A percentile compares a stretch with the other conserved stretches of the same genome.
Conservation (phyloP, 2,797 vertebrate species). For the Catamblyrhynchus diadema region DNA sequence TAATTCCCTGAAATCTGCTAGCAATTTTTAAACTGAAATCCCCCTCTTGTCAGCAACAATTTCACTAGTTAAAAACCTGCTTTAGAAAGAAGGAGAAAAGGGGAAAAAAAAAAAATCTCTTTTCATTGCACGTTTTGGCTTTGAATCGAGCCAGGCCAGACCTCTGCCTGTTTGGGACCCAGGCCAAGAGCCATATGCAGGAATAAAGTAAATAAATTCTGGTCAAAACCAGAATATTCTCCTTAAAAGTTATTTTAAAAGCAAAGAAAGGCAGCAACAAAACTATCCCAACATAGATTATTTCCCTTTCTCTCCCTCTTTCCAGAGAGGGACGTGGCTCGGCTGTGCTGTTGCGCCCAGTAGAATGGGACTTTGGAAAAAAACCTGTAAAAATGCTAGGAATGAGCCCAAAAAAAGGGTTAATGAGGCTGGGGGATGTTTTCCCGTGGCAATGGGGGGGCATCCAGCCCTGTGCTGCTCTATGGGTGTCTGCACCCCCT, state of each 20-base stretch:
- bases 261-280: not conserved
- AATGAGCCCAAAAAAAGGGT: not conserved
- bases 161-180: constrained; percentile 38
- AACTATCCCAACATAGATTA: not conserved
- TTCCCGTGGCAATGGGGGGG: not conserved
- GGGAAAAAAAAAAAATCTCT: not conserved
- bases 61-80: not conserved
- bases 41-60: not conserved
- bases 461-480: not conserved
- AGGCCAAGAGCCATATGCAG: constrained; percentile 48
- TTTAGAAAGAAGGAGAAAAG: not conserved
- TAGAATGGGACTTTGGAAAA: not conserved
- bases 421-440: not conserved
- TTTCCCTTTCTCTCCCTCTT: not conserved
- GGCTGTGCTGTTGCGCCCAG: accelerated
- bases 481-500: not conserved
- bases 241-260: constrained; percentile 38
- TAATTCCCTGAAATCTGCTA: not conserved
- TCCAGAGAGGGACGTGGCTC: not conserved
- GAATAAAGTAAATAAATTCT: constrained; percentile 58
- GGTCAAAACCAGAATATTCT: constrained; percentile 57
- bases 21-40: not conserved
- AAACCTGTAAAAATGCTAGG: not conserved
- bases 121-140: constrained; percentile 34
- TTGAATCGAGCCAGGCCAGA: constrained; percentile 36